These are phyloP conservation scores for Aplochiton taeniatus DNA, from an alignment of 2,797 vertebrate genomes.

Conservation along the genomic window DNA sequence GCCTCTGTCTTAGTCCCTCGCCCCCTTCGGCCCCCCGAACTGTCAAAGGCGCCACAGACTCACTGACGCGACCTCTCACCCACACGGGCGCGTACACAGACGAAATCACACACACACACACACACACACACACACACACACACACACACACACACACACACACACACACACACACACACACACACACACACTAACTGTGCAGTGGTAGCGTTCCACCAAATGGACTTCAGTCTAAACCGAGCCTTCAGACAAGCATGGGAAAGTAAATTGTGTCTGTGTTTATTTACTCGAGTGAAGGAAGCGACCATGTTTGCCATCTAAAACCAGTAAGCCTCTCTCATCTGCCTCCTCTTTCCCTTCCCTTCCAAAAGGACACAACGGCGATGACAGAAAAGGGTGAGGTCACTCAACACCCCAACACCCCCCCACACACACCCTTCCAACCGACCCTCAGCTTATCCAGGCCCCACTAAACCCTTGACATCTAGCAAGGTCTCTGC, in stretches of 20 bases:
- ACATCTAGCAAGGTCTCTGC: neutral
- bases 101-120: neutral
- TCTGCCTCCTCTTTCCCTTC: neutral
- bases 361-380: neutral
- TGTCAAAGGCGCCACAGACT: slow-evolving; percentile 41
- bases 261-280: too few relatives aligned
- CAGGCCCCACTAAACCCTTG: neutral
- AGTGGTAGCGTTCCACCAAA: too few relatives aligned
- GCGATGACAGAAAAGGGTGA: slow-evolving; percentile 1
- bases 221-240: too few relatives aligned
- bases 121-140: neutral
- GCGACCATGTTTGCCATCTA: neutral
- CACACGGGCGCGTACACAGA: slow-evolving; percentile 18
- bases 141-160: slow-evolving; percentile 30
- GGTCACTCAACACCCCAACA: neutral
- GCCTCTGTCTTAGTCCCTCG: slow-evolving; percentile 25
- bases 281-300: neutral
- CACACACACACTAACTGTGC: too few relatives aligned
- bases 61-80: slow-evolving; percentile 42
- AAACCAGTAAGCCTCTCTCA: neutral
- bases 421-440: neutral
- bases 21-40: slow-evolving; percentile 40
- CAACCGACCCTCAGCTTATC: neutral
- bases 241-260: too few relatives aligned
- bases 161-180: neutral